Base-by-base conservation (phyloP, 2,888 invertebrate species). In the Apotomis turbidana region DNA sequence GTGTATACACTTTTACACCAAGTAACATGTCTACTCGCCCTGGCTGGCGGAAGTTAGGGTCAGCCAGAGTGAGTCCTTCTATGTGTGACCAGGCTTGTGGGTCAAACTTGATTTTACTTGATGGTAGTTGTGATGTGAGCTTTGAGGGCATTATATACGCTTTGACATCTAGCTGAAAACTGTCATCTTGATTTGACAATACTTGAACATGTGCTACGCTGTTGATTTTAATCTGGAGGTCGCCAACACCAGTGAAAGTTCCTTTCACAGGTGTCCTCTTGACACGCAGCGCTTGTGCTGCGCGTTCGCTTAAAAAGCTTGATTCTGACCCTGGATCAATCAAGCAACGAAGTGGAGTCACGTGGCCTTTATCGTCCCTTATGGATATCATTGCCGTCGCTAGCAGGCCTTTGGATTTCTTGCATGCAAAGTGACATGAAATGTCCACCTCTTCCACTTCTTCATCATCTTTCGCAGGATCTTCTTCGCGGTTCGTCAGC, bases 11-110 rank as follows among this genome's bases (percentile, higher is more conserved):
- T 38, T 77, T 63, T n/a, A 77, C 75, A 38, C 79, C 76, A 8
- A 81, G 70, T 0, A 80, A 69, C 58, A 81, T 36, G 60, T 81
- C 80, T 6, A 80, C 63, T 10, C 71, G 12, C 5, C 78, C 79
- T 70, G 77, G 70, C 52, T 38, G 59, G 36, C 68, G 44, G 55
- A 62, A 81, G 3, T 51, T 63, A 55, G 76, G 75, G 71, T 81
- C 79, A 36, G 78, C 77, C 64, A 78, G 57, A 44, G 38, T 52
- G 51, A 77, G 75, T 12, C 73, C 75, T 44, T 71, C 9, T 5
- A 78, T 15, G 60, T 76, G 75, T 13, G 51, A 61, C 77, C 77
- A 76, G 38, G 62, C n/a, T 36, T 62, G 49, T 12, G 58, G 58
- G 9, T 59, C 15, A 4, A 36, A 27, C 4, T 49, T 49, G 5